A percentile compares a stretch with the other conserved stretches of the same genome.
phyloP scores from a whole-genome alignment of 2,888 invertebrate genomes.

The Eupithecia exiguata region DNA sequence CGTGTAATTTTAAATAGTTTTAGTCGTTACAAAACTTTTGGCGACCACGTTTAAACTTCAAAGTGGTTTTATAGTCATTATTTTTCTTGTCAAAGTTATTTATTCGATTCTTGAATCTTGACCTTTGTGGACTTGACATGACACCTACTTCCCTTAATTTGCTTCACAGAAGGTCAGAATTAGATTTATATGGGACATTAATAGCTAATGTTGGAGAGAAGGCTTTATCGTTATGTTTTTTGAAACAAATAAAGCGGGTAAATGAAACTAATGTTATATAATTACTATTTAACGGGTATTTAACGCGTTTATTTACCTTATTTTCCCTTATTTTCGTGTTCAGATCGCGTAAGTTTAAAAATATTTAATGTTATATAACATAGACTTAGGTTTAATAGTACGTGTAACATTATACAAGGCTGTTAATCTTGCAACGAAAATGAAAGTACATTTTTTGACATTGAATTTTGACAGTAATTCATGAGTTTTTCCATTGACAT shows the following conservation, averaged over 20 bases:
- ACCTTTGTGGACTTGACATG: conserved; percentile 13
- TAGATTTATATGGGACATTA: conserved; percentile 14
- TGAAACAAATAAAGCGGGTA: conserved; percentile 11
- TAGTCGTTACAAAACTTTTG: conserved; percentile 47
- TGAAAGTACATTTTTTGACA: no score
- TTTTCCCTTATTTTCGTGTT: no score
- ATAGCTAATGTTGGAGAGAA: background rate
- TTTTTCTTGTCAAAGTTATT: conserved; percentile 31
- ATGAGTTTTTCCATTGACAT: no score
- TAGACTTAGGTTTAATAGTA: no score
- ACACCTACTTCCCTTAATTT: conserved; percentile 29
- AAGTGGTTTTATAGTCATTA: conserved; percentile 36
- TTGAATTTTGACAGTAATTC: no score
- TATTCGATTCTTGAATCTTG: conserved; percentile 38
- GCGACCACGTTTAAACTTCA: conserved; percentile 33
- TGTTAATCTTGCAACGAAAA: no score
- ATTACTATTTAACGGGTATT: no score
- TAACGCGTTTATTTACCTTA: no score
- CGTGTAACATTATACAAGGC: no score
- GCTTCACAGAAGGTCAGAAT: conserved; percentile 34
- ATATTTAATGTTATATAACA: no score
- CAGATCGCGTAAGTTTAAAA: no score
- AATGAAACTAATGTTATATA: background rate
- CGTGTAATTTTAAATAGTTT: conserved; percentile 67
- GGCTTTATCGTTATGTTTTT: conserved; percentile 15